These are phyloP conservation scores for Canis aureus DNA, from an alignment of 2,113 vertebrate species.

Conservation along the genomic window DNA sequence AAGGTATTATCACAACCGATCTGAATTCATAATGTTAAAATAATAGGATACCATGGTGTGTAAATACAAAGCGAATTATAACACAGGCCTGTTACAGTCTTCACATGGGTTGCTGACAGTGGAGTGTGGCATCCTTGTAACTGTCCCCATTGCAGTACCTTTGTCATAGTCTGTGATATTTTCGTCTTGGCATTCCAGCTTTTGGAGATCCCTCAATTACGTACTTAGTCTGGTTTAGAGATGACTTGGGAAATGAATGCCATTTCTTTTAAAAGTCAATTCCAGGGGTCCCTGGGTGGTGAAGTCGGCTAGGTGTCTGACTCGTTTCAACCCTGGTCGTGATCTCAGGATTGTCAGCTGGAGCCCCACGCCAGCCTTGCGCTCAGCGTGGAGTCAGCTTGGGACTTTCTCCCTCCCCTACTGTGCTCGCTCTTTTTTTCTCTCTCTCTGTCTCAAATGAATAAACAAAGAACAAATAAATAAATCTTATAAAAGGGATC, in stretches of 20 bases:
- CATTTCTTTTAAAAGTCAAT: neutral
- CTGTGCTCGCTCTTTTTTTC: rapidly evolving
- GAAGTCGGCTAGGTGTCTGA: neutral
- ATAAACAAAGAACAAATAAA: neutral
- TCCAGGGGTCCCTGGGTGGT: neutral
- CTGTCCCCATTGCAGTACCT: neutral
- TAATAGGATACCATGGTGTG: neutral
- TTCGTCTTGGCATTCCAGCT: neutral
- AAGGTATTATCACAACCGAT: neutral
- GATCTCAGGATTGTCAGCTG: neutral
- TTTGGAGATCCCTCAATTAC: neutral
- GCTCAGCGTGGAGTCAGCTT: neutral
- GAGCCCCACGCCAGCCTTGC: neutral
- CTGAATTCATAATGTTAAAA: neutral
- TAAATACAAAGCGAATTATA: neutral
- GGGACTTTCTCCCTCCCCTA: neutral
- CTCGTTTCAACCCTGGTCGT: neutral
- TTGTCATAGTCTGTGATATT: neutral
- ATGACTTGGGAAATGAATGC: neutral
- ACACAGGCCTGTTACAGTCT: neutral
- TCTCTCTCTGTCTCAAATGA: neutral
- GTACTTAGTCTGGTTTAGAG: neutral
- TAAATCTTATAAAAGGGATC: neutral
- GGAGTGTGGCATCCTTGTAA: neutral
- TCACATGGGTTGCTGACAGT: neutral